These are phyloP conservation scores for Denticeps clupeoides DNA, from an alignment of 2,797 vertebrate species.

Conservation along the genomic window DNA sequence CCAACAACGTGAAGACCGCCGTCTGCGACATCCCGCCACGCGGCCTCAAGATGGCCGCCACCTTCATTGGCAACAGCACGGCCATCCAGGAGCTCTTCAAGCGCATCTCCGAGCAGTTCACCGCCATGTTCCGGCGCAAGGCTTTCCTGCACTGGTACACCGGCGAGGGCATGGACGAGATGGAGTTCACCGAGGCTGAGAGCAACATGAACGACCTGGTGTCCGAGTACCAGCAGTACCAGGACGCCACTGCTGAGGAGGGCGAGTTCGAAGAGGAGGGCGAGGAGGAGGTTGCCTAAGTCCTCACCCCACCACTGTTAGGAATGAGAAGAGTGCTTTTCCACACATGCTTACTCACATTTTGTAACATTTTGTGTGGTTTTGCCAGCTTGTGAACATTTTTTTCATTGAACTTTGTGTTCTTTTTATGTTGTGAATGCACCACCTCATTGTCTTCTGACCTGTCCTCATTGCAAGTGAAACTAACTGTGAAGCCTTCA, in stretches of 20 bases:
- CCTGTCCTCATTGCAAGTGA: constrained; percentile 25
- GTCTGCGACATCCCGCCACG: constrained; percentile 88
- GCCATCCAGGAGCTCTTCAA: constrained; percentile 97
- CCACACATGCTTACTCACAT: constrained; percentile 13
- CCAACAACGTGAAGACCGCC: constrained; percentile 80
- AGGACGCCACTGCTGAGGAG: constrained; percentile 70
- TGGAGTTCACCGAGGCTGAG: constrained; percentile 76
- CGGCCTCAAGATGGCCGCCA: constrained; percentile 85
- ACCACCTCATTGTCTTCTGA: constrained; percentile 27
- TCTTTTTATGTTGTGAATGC: constrained; percentile 46
- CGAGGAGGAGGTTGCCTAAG: constrained; percentile 74
- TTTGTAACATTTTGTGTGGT: constrained; percentile 34
- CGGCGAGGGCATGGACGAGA: constrained; percentile 81
- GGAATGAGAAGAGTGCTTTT: constrained; percentile 14
- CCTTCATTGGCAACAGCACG: constrained; percentile 93
- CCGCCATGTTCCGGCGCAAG: constrained; percentile 92
- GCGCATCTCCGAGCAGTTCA: constrained; percentile 93
- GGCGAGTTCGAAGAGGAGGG: constrained; percentile 77
- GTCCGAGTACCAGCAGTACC: constrained; percentile 85
- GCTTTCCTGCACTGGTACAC: constrained; percentile 95
- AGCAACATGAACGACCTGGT: constrained; percentile 77
- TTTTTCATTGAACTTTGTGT: constrained; percentile 26
- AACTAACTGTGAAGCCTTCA: constrained; percentile 47
- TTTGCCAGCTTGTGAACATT: constrained; percentile 32
- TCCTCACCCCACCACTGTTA: constrained; percentile 5